A percentile compares a stretch with the other conserved stretches of the same genome.
Conservation (phyloP, 2,797 vertebrate species). For the Sciaenops ocellatus region DNA sequence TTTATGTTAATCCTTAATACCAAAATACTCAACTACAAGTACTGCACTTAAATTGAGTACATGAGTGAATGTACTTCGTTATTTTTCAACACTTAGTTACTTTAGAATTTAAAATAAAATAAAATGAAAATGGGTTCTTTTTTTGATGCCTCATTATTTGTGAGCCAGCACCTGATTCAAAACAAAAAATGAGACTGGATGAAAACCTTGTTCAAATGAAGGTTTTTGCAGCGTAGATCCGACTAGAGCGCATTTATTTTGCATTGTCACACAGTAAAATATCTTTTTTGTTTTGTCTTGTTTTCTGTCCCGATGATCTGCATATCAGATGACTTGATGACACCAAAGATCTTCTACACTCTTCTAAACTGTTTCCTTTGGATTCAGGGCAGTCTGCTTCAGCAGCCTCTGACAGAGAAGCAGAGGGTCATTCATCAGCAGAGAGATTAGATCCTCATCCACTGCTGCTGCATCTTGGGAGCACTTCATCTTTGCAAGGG, state of each 20-base stretch:
- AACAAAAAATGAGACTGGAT: neutral
- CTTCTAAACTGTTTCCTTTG: conserved; percentile 25
- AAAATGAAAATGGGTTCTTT: neutral
- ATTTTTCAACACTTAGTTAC: neutral
- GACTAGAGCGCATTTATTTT: neutral
- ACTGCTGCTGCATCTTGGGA: conserved; percentile 57
- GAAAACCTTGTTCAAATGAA: conserved; percentile 1
- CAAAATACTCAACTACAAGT: no score
- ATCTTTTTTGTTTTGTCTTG: conserved; percentile 29
- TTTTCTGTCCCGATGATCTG: conserved; percentile 34
- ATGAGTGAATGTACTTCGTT: no score
- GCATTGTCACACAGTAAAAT: conserved; percentile 23
- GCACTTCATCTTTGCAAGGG: conserved; percentile 61
- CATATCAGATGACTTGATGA: conserved; percentile 26
- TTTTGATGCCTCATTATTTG: neutral
- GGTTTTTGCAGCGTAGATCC: neutral
- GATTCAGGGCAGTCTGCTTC: conserved; percentile 52
- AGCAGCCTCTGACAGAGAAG: conserved; percentile 59
- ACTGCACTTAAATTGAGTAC: no score
- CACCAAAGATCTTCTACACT: conserved; percentile 30
- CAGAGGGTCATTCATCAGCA: conserved; percentile 73
- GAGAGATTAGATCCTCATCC: conserved; percentile 79
- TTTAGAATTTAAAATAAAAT: neutral
- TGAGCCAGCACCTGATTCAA: neutral
- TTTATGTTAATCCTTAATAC: no score